These are phyloP conservation scores for Cavia aperea DNA, from an alignment of 2,113 vertebrate genomes.

Conservation along the genomic window DNA sequence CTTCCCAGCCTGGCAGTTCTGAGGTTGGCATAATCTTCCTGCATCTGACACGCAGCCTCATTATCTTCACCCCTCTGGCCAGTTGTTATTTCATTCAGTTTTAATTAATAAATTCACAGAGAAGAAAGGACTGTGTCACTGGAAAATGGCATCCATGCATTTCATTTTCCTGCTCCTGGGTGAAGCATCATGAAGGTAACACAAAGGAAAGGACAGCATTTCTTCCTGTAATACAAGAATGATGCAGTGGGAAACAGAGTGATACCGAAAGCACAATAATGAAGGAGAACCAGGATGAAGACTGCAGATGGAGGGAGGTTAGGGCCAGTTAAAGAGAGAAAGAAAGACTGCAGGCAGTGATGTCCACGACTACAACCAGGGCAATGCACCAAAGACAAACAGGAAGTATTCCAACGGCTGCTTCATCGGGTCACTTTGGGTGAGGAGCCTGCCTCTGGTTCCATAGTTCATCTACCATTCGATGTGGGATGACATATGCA, in stretches of 20 bases:
- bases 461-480: accelerated
- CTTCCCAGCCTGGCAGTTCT: background rate
- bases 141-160: background rate
- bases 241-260: background rate
- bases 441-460: background rate
- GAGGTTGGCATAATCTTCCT: background rate
- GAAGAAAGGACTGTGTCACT: background rate
- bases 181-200: background rate
- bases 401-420: accelerated
- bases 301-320: accelerated
- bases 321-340: background rate
- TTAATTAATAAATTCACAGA: background rate
- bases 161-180: background rate
- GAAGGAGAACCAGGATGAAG: accelerated
- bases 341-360: too few relatives aligned
- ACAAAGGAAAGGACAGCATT: background rate
- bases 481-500: accelerated
- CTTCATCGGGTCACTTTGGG: accelerated
- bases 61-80: background rate
- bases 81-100: background rate
- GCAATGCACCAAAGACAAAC: background rate
- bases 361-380: accelerated
- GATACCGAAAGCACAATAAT: too few relatives aligned
- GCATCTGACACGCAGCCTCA: background rate
- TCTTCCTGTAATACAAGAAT: background rate